phyloP scores from a whole-genome alignment of 2,888 invertebrate species.

The Encarsia formosa region DNA sequence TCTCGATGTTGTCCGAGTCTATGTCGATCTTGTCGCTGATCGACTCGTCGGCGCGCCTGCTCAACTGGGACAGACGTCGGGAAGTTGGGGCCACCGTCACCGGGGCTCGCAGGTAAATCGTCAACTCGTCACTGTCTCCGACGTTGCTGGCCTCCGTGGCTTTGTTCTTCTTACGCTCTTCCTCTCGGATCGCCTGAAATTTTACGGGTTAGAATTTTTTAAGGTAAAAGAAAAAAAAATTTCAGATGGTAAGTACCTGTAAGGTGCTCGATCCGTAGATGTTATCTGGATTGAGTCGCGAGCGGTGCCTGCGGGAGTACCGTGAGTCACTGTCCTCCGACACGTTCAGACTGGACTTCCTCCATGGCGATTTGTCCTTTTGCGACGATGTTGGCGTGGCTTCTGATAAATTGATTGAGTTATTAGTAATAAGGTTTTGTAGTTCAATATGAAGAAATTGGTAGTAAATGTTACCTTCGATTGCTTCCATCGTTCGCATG shows the following conservation, averaged over 20 bases:
- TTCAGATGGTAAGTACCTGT: slow-evolving; percentile 45
- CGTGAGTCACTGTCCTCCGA: slow-evolving; percentile 64
- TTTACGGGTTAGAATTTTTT: too few relatives aligned
- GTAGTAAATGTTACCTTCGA: too few relatives aligned
- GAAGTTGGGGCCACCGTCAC: slow-evolving; percentile 30
- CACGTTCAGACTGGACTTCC: slow-evolving; percentile 67
- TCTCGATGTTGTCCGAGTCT: slow-evolving; percentile 87
- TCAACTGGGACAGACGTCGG: slow-evolving; percentile 38
- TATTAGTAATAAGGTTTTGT: slow-evolving; percentile 2
- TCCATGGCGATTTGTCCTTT: slow-evolving; percentile 74
- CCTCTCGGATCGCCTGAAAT: slow-evolving; percentile 46
- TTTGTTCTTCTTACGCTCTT: slow-evolving; percentile 46
- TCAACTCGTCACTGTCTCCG: slow-evolving; percentile 34
- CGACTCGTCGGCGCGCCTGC: slow-evolving; percentile 35
- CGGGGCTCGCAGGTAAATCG: slow-evolving; percentile 46
- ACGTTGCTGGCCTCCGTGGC: slow-evolving; percentile 31
- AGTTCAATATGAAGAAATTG: too few relatives aligned
- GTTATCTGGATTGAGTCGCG: slow-evolving; percentile 48
- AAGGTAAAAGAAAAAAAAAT: background rate
- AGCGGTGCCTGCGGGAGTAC: slow-evolving; percentile 52
- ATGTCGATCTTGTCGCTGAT: slow-evolving; percentile 72
- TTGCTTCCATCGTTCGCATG: slow-evolving; percentile 78
- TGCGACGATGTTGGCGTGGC: slow-evolving; percentile 62
- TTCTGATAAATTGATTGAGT: slow-evolving; percentile 51
- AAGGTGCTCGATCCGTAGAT: slow-evolving; percentile 46